phyloP scores from a whole-genome alignment of 2,113 vertebrate genomes.

The Talpa occidentalis region DNA sequence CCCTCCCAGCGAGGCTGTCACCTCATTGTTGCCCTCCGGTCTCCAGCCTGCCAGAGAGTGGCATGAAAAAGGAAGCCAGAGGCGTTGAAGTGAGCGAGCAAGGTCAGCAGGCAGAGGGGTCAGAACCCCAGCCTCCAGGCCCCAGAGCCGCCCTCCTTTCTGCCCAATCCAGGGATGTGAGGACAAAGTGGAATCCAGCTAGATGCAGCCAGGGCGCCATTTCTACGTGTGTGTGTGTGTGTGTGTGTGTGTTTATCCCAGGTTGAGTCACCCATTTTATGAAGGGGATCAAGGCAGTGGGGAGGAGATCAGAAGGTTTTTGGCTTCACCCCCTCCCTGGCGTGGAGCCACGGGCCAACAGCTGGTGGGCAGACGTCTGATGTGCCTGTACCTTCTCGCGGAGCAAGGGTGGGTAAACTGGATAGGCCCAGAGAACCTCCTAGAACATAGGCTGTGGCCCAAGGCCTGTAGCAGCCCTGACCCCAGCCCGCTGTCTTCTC shows the following conservation, averaged over 20 bases:
- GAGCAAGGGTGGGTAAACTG: background rate
- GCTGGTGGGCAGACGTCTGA: background rate
- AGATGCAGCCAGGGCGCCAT: fast-evolving
- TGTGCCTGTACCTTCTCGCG: background rate
- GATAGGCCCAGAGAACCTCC: background rate
- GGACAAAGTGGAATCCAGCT: background rate
- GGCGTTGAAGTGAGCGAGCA: background rate
- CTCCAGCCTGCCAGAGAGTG: background rate
- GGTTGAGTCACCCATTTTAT: background rate
- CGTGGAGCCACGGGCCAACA: background rate
- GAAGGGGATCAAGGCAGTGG: background rate
- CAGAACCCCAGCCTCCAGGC: background rate
- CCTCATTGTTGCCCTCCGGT: background rate
- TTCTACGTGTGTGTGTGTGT: too few relatives aligned
- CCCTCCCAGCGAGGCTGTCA: background rate
- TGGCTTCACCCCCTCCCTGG: background rate
- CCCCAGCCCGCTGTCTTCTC: constrained; percentile 55
- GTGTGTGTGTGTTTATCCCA: background rate
- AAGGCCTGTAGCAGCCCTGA: background rate
- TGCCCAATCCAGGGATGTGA: background rate
- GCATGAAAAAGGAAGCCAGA: background rate
- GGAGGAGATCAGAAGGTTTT: background rate
- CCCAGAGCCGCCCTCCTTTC: background rate
- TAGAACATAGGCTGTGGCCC: background rate
- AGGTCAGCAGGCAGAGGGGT: background rate